Evolutionary conservation across 2,888 invertebrate genomes (phyloP), one percentile per base, ranked within the genome.

Genomic region (Calameuta filiformis): DNA sequence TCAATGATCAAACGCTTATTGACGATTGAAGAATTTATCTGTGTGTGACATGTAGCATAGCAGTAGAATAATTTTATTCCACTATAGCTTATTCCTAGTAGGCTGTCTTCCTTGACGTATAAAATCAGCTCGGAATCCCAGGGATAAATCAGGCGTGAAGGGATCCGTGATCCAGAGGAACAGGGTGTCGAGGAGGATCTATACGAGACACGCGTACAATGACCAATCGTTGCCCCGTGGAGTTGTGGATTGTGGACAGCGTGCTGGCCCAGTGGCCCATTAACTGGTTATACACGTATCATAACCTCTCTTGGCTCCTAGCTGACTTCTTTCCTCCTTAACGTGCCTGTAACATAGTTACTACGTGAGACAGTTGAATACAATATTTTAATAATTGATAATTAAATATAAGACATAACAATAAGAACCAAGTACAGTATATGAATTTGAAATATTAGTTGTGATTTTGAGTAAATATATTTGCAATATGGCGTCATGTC

Each of bases 211-310:
- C 71, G 71, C 31, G 71, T 31, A 71, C 71, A 71, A 71, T 71
- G 76, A 35, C n/a, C 56, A 73, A 80, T 68, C 69, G 76, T 75
- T 68, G 71, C 78, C 73, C 73, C 71, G 71, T 71, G 71, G 71
- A 31, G 71, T 23, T 40, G 76, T 40, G 76, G 78, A 78, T 81
- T 81, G 82, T 75, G 75, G 78, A 78, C 73, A 75, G 78, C 81
- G 83, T 79, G 76, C 79, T 82, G 79, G 79, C 81, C 82, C 78
- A 79, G 78, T 85, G 82, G 82, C 82, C 81, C 79, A 81, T 85
- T 81, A 82, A 85, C 83, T 79, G 81, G 77, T 86, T 85, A 81
- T 85, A 83, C 86, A 35, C 35, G 35, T 35, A 35, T 35, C 83
- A 82, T 77, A 83, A 80, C 68, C 82, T 84, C 83, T 81, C 76